Percentiles rank a stretch among this genome's conserved stretches.
Evolutionary conservation across 2,113 vertebrate genomes (phyloP).

Genomic region (pig (Sus scrofa)): T2T-Sscrofa CM000827.6:97053001-97053500

Average conservation of each 20-base stretch:
- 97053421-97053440: too few relatives aligned
- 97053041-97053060: background rate
- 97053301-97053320: too few relatives aligned
- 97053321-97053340: too few relatives aligned
- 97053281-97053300: background rate
- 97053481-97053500: too few relatives aligned
- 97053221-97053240: background rate
- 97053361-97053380: too few relatives aligned
- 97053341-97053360: too few relatives aligned
- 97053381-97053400: too few relatives aligned
- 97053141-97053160: background rate
- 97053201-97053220: conserved; percentile 1
- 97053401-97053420: too few relatives aligned
- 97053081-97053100: background rate
- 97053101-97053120: background rate
- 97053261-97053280: background rate
- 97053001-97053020: background rate
- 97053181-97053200: background rate
- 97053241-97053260: background rate
- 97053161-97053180: background rate
- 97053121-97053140: background rate
- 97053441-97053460: too few relatives aligned
- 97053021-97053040: background rate
- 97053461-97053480: too few relatives aligned
- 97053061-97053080: background rate